Conservation (phyloP, 2,888 invertebrate genomes). For the Julus scanicus region DNA sequence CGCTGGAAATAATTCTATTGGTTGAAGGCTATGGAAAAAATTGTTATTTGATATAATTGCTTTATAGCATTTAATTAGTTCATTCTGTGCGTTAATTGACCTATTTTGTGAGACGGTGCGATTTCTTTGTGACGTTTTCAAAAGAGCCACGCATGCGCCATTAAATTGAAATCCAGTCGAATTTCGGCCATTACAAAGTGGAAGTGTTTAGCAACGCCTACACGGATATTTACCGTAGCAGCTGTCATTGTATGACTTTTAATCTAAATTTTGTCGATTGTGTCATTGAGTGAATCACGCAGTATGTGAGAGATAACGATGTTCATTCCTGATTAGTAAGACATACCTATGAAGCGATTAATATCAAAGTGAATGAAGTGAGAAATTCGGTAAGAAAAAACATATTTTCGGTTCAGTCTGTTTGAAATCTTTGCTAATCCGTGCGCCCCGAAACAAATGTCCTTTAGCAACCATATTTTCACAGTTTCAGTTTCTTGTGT, state of each 20-base stretch:
- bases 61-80: background rate
- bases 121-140: background rate
- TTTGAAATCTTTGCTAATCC: background rate
- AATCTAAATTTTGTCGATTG: slow-evolving; percentile 30
- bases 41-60: background rate
- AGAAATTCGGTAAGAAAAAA: slow-evolving; percentile 10
- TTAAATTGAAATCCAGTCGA: background rate
- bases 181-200: background rate
- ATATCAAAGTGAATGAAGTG: slow-evolving; percentile 4
- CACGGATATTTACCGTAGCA: slow-evolving; percentile 23
- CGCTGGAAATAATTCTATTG: background rate
- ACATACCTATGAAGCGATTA: slow-evolving; percentile 28
- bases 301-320: slow-evolving; percentile 31
- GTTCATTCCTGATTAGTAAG: background rate
- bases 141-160: slow-evolving; percentile 29
- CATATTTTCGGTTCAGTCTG: background rate
- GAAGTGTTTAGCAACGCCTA: slow-evolving; percentile 8
- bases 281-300: slow-evolving; percentile 29
- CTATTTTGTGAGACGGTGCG: background rate
- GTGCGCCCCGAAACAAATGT: slow-evolving; percentile 6
- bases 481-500: background rate
- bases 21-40: background rate
- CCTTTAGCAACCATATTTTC: background rate
- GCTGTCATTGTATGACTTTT: slow-evolving; percentile 30
- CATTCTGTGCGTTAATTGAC: background rate